Conservation (phyloP, 1,140 invertebrate species). For the Heliconius hewitsoni region DNA sequence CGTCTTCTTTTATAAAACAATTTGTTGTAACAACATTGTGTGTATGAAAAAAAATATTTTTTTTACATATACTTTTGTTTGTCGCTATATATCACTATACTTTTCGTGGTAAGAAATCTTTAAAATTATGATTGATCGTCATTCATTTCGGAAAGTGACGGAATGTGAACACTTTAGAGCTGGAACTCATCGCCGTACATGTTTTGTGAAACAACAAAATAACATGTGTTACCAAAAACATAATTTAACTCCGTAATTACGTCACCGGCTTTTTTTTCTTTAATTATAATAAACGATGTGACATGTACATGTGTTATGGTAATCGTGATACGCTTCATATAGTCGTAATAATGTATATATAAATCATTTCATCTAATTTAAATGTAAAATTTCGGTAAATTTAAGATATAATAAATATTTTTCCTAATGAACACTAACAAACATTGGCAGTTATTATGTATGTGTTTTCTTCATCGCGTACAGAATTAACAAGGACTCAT, state of each 20-base stretch:
- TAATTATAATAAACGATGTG: conserved; percentile 35
- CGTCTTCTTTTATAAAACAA: too few species aligned
- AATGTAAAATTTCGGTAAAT: conserved; percentile 33
- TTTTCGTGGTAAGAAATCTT: conserved; percentile 9
- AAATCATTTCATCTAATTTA: conserved; percentile 32
- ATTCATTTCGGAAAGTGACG: conserved; percentile 69
- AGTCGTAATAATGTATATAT: conserved; percentile 14
- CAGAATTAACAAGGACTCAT: not conserved
- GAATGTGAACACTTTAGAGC: conserved; percentile 69
- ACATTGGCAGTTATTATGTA: not conserved
- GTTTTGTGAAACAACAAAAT: conserved; percentile 39
- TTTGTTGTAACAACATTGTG: too few species aligned
- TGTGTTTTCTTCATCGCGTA: not conserved
- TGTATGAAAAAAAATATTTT: too few species aligned
- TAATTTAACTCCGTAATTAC: conserved; percentile 32
- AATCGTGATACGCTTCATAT: conserved; percentile 27
- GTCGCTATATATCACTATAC: not conserved
- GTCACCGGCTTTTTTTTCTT: conserved; percentile 33
- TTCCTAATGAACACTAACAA: conserved; percentile 15
- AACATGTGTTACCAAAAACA: conserved; percentile 35
- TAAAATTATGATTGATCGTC: conserved; percentile 59
- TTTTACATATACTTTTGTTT: too few species aligned
- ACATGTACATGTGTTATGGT: conserved; percentile 38
- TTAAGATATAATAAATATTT: conserved; percentile 26
- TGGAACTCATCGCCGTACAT: not conserved